Evolutionary conservation across 2,113 vertebrate species (phyloP), one percentile per base, ranked within the genome.

Genomic region (Mobula birostris): DNA sequence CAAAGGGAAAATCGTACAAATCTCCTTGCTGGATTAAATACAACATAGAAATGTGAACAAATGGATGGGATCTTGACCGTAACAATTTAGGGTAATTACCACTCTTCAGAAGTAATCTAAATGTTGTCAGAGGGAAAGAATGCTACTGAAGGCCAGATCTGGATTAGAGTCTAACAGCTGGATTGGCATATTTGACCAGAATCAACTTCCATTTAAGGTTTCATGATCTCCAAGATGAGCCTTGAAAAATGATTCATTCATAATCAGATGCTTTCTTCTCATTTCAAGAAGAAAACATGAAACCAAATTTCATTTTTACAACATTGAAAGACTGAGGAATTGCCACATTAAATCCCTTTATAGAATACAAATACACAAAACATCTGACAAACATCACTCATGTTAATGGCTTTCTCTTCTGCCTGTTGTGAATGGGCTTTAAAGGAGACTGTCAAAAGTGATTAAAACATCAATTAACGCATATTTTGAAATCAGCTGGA

Each of bases 101-200:
- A 3, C 40, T 56, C 11, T 48, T 29, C 24, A 29, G 19, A 76
- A 76, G 32, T 24, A 74, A 76, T 76, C 36, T 56, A 48, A 32
- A 48, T 93, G 91, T 56, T 56, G 68, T 76, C 91, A 93, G 66
- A 40, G 90, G 32, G 3, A 92, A 92, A 92, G 90, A 93, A 93
- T 74, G 70, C n/a, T 29, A 56, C 24, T 74, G 91, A 76, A 56
- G 91, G 36, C 12, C 91, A 74, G 24, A 40, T 29, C 70, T 76
- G 91, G 68, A 56, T 93, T 74, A 93, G 21, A 76, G 36, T 7
- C 36, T 29, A 74, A 74, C 91, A 74, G 91, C 91, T 93, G 91
- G n/a, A 12, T 70, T 48, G 17, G 6, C 36, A 72, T 21, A 19
- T 93, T 56, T 74, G 72, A 74, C 72, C 36, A 74, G 56, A 93